Evolutionary conservation across 2,888 invertebrate genomes (phyloP).

Genomic region (Spisula subtruncata): DNA sequence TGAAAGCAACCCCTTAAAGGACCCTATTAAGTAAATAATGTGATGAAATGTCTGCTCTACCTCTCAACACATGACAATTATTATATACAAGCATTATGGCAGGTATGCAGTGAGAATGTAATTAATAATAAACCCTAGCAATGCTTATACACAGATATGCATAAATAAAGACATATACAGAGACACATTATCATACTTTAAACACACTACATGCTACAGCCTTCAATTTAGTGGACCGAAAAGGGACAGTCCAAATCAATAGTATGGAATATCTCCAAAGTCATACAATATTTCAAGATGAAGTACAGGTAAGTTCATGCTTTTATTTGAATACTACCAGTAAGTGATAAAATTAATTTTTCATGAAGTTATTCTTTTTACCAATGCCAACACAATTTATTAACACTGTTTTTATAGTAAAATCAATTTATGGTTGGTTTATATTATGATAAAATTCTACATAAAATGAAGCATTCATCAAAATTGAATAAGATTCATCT

Average conservation of each 20-base stretch:
- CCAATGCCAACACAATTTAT: too few relatives aligned
- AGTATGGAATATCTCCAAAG: neutral
- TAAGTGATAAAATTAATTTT: too few relatives aligned
- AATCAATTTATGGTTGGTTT: too few relatives aligned
- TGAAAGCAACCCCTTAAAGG: too few relatives aligned
- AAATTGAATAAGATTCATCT: too few relatives aligned
- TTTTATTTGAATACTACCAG: too few relatives aligned
- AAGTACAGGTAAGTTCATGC: neutral
- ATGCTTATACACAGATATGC: neutral
- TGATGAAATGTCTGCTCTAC: neutral
- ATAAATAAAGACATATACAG: neutral
- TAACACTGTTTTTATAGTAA: too few relatives aligned
- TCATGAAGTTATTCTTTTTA: too few relatives aligned
- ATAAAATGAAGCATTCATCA: too few relatives aligned
- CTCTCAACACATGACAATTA: constrained; percentile 3
- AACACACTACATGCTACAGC: neutral
- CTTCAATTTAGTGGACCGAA: neutral
- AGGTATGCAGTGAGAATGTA: neutral
- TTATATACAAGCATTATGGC: neutral
- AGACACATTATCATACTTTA: neutral
- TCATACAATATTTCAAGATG: neutral
- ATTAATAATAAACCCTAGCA: neutral
- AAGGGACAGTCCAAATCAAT: neutral
- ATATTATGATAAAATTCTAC: too few relatives aligned
- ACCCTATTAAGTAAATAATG: neutral